phyloP scores from a whole-genome alignment of 2,888 invertebrate genomes.

The Embidobia sp. region DNA sequence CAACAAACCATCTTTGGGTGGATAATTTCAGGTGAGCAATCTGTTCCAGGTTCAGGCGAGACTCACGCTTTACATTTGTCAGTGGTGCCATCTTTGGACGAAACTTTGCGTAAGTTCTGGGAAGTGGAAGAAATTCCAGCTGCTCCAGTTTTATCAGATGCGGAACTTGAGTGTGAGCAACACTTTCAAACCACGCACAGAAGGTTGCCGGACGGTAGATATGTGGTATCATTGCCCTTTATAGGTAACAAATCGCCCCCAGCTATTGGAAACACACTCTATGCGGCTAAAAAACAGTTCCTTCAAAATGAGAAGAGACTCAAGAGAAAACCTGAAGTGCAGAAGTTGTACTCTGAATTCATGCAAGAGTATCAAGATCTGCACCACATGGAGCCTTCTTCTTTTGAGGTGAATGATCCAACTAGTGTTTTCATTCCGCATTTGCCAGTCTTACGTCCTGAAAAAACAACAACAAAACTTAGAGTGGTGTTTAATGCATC shows the following conservation, averaged over 20 bases:
- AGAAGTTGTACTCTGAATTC: no score
- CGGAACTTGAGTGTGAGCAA: not conserved
- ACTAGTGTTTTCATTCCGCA: constrained; percentile 11
- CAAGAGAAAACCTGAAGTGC: not conserved
- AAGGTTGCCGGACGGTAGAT: not conserved
- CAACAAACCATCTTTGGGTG: constrained; percentile 10
- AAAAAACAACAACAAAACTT: not conserved
- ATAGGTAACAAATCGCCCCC: not conserved
- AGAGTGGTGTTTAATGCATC: constrained; percentile 9
- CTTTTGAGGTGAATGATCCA: not conserved
- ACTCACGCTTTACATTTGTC: no score
- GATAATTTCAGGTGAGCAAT: constrained; percentile 3
- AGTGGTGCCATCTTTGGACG: not conserved
- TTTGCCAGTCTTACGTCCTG: not conserved
- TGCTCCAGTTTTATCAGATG: not conserved
- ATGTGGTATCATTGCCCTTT: constrained; percentile 2
- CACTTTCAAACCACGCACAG: not conserved
- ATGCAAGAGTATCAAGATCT: not conserved
- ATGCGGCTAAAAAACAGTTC: not conserved
- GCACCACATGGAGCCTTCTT: constrained; percentile 1
- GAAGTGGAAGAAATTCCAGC: not conserved
- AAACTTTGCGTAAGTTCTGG: not conserved
- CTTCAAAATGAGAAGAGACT: not conserved
- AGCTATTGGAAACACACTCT: not conserved
- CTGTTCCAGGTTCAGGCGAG: no score